Percentiles rank a stretch among this genome's conserved stretches.
phyloP scores from a whole-genome alignment of 1,140 invertebrate genomes.

The Pemphigus obesinymphae region DNA sequence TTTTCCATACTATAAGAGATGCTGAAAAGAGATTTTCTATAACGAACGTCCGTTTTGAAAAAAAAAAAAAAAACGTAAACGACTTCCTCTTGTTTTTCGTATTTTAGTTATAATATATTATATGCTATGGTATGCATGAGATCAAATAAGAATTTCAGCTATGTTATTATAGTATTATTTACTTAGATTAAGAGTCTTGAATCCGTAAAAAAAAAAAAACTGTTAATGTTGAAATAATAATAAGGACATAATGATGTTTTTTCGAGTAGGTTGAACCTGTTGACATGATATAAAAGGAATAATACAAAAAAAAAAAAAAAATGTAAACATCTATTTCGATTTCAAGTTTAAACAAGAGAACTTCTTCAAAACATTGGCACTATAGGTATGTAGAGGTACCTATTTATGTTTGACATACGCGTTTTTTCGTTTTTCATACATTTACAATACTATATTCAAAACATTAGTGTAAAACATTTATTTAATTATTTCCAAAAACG shows the following conservation, averaged over 20 bases:
- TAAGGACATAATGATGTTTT: neutral
- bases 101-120: neutral
- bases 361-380: no score
- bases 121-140: neutral
- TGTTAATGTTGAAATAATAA: neutral
- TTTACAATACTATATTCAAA: no score
- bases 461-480: no score
- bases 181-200: neutral
- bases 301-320: no score
- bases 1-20: neutral
- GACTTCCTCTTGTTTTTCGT: neutral
- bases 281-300: no score
- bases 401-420: no score
- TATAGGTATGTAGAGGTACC: no score
- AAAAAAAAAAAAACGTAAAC: neutral
- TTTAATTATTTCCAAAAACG: no score
- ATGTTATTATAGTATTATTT: neutral
- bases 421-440: no score
- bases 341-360: no score
- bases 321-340: no score
- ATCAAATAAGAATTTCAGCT: neutral
- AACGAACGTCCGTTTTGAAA: conserved; percentile 18
- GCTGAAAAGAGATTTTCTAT: neutral
- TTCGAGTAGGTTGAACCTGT: neutral
- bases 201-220: neutral